Conservation (phyloP, 2,888 invertebrate genomes). For the Merodon equestris region DNA sequence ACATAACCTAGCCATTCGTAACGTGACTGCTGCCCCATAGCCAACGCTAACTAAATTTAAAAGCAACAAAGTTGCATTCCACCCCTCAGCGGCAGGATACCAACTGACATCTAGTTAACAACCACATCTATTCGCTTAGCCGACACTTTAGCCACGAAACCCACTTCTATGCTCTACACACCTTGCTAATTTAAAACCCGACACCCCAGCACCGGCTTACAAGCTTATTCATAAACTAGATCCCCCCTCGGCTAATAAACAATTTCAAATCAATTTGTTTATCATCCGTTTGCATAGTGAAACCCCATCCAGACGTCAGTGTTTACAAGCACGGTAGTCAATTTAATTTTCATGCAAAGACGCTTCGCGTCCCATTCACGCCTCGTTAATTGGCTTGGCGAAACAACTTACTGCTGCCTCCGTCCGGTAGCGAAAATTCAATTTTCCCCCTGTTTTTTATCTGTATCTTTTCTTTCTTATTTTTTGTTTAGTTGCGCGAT, state of each 20-base stretch:
- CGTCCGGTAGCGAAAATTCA: conserved; percentile 60
- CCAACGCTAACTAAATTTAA: too few species aligned
- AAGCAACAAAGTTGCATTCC: too few species aligned
- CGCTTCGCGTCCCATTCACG: conserved; percentile 56
- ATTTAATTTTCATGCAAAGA: conserved; percentile 43
- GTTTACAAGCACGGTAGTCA: conserved; percentile 11
- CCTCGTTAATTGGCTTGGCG: conserved; percentile 64
- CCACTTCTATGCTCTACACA: too few species aligned
- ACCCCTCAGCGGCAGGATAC: too few species aligned
- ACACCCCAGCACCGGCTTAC: neutral
- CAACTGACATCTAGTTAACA: too few species aligned
- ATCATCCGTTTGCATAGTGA: conserved; percentile 30
- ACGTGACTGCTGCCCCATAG: too few species aligned
- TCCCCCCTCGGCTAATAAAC: conserved; percentile 3
- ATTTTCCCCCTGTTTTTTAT: conserved; percentile 54
- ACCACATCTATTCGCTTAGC: too few species aligned
- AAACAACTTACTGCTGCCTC: conserved; percentile 60
- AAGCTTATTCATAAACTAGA: conserved; percentile 9
- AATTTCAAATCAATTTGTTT: conserved; percentile 35
- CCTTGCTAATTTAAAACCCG: too few species aligned
- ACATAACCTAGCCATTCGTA: too few species aligned
- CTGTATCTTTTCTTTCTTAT: neutral
- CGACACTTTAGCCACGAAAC: too few species aligned
- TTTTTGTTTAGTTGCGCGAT: neutral
- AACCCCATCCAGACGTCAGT: conserved; percentile 24